Conservation (phyloP, 2,113 vertebrate species). For the Lophochroa leadbeateri region DNA sequence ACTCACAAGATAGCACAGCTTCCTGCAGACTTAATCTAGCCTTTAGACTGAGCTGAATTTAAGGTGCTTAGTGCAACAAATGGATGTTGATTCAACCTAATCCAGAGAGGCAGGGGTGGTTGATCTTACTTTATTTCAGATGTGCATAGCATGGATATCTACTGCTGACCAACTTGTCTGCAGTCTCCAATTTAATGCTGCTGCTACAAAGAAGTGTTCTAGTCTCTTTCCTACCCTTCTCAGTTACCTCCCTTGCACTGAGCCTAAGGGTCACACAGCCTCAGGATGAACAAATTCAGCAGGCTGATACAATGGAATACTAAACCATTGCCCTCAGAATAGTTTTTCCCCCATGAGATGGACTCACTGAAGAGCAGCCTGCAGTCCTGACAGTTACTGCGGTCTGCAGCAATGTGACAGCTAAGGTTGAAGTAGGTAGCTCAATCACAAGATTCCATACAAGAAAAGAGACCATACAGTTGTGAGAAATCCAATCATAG, state of each 20-base stretch:
- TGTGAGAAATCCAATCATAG: neutral
- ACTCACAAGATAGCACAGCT: neutral
- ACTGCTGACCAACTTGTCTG: neutral
- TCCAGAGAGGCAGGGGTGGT: neutral
- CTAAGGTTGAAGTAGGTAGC: neutral
- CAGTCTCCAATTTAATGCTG: neutral
- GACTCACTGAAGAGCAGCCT: neutral
- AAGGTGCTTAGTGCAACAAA: neutral
- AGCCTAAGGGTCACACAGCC: neutral
- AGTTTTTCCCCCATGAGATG: neutral
- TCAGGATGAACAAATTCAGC: neutral
- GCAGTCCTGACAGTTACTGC: neutral
- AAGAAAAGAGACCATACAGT: neutral
- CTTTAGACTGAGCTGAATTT: neutral
- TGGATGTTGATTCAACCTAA: rapidly evolving
- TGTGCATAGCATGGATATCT: neutral
- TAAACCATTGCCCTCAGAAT: neutral
- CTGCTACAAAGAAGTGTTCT: neutral
- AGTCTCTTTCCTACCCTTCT: neutral
- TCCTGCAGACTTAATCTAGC: neutral
- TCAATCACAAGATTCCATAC: neutral
- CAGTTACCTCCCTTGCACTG: neutral
- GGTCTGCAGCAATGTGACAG: neutral
- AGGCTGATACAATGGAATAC: neutral
- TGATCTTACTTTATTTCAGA: neutral